These are phyloP conservation scores for Stomatorhinus ivindoensis DNA, from an alignment of 2,113 vertebrate genomes.

Conservation along the genomic window DNA sequence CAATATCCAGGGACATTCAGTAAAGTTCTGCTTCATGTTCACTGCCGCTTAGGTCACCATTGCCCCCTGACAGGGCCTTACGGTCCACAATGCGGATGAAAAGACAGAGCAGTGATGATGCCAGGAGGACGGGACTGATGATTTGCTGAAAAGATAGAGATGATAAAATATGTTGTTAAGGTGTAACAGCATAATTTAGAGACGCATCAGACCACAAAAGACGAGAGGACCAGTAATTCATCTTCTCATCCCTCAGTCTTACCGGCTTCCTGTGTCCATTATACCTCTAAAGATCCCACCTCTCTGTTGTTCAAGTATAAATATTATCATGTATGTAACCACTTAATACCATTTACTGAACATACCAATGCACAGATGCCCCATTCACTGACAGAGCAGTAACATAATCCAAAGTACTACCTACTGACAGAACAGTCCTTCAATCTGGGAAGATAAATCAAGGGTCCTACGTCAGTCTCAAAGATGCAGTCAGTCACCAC, in stretches of 20 bases:
- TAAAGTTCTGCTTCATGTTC: neutral
- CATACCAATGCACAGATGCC: neutral
- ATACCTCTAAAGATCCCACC: neutral
- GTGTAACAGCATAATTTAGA: neutral
- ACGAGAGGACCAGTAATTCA: neutral
- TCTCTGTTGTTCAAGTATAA: neutral
- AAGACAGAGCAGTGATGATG: neutral
- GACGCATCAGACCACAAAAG: neutral
- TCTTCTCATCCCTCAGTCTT: neutral
- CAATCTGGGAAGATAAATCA: neutral
- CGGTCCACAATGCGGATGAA: neutral
- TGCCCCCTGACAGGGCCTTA: neutral
- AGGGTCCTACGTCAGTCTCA: neutral
- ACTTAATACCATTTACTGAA: neutral
- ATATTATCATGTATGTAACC: neutral
- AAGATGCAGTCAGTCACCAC: neutral
- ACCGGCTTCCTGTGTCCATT: neutral
- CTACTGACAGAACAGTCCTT: neutral
- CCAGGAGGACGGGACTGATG: neutral
- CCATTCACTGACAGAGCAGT: neutral
- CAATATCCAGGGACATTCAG: neutral
- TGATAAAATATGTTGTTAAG: neutral
- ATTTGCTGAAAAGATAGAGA: slow-evolving; percentile 1
- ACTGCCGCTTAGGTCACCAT: neutral
- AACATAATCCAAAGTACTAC: neutral